Evolutionary conservation across 2,113 vertebrate species (phyloP).

Genomic region (Hipposideros armiger): DNA sequence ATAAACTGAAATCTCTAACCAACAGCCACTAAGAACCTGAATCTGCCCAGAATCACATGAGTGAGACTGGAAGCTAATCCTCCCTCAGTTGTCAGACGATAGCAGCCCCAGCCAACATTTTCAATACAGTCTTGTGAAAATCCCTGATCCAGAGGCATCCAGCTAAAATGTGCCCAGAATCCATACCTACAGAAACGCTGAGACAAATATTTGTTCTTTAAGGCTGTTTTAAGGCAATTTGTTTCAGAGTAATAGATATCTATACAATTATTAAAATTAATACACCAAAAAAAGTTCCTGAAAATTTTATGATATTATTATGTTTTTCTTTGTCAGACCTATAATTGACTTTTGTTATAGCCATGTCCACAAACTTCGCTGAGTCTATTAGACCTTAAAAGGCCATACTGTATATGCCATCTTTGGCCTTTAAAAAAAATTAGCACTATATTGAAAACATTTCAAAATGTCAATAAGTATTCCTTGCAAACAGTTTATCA

Average conservation of each 20-base stretch:
- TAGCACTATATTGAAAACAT: not conserved
- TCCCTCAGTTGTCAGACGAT: not conserved
- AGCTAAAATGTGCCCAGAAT: not conserved
- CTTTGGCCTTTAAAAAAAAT: not conserved
- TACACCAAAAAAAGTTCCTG: not conserved
- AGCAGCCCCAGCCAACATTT: not conserved
- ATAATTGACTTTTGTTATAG: not conserved
- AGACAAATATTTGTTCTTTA: not conserved
- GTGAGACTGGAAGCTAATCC: not conserved
- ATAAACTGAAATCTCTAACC: not conserved
- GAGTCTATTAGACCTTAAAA: not conserved
- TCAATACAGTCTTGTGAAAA: not conserved
- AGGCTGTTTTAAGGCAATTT: not conserved
- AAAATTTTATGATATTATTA: not conserved
- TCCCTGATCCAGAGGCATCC: not conserved
- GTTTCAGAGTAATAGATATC: not conserved
- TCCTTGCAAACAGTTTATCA: not conserved
- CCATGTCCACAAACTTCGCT: not conserved
- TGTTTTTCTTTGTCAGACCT: not conserved
- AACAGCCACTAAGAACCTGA: not conserved
- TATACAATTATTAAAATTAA: too few species aligned
- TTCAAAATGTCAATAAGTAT: not conserved
- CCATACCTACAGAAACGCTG: not conserved
- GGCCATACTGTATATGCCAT: not conserved
- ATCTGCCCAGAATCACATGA: not conserved